Base-by-base conservation (phyloP, 2,113 vertebrate genomes). In the Siniperca knerii region DNA sequence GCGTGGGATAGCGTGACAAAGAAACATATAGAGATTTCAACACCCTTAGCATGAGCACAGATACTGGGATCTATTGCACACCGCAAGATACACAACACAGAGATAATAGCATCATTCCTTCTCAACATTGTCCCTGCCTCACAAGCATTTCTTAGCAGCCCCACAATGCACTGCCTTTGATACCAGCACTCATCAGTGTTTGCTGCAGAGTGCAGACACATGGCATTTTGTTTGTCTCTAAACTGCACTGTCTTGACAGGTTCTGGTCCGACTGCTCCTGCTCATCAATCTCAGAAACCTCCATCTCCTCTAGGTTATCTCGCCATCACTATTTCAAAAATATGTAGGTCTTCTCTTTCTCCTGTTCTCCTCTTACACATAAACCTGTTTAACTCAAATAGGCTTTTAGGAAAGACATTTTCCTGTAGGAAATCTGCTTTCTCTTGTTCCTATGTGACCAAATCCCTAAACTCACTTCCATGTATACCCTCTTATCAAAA, bases 151-250 rank as follows among this genome's bases (percentile, higher is more conserved):
- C 82, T 83, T 40, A 46, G 52, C 75, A 83, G 57, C 70, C 29
- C 67, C 76, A 62, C 66, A 72, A 66, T 54, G 70, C 8, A 8
- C 77, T 69, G 77, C 67, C 74, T 89, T 87, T 90, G 62, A 83
- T 82, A 79, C 70, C 46, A 66, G 77, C 76, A 48, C 70, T 81
- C 73, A 76, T 87, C 87, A 66, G 78, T 13, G 25, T 71, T 85
- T 83, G 89, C 83, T 92, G 91, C 89, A 90, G 81, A 85, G 71
- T 35, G 75, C 80, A 82, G 75, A 81, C 77, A 76, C 50, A 7
- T 77, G 79, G 77, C 72, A 65, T 85, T 78, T 83, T 75, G 73
- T 90, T 86, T 89, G 69, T 86, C 82, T 77, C 50, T 72, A 87
- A 92, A 88, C 82, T 77, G 78, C 67, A 69, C 68, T 6, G 58